A percentile compares a stretch with the other conserved stretches of the same genome.
These are phyloP conservation scores for Anas bernieri DNA, from an alignment of 2,797 vertebrate species.

Conservation along the genomic window DNA sequence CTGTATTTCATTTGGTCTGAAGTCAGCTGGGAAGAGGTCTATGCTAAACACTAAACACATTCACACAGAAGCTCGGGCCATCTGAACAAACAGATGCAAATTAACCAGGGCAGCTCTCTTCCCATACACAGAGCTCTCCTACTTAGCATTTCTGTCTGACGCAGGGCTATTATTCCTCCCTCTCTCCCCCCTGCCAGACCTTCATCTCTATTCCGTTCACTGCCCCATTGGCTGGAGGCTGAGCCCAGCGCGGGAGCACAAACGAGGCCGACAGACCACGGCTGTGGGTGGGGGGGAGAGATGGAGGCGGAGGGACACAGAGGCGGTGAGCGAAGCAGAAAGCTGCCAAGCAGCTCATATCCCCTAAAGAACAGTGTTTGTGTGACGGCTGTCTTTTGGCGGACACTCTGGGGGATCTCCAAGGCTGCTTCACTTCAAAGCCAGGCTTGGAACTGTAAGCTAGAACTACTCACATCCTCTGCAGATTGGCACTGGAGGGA, in stretches of 20 bases:
- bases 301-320: neutral
- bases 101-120: neutral
- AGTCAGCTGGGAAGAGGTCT: neutral
- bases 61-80: neutral
- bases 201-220: fast-evolving
- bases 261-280: neutral
- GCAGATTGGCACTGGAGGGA: neutral
- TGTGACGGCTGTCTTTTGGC: neutral
- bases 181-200: neutral
- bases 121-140: neutral
- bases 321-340: neutral
- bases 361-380: neutral
- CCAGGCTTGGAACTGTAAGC: neutral
- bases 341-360: neutral
- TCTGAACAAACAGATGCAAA: neutral
- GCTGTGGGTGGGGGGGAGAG: fast-evolving
- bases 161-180: neutral
- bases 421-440: neutral
- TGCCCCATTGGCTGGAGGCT: neutral
- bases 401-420: neutral
- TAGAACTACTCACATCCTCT: neutral
- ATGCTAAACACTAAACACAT: neutral
- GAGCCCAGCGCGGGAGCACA: neutral
- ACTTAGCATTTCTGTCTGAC: neutral
- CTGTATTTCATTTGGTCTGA: neutral